These are phyloP conservation scores for Andinoacara biseriatus DNA, from an alignment of 2,113 vertebrate genomes.

Conservation along the genomic window DNA sequence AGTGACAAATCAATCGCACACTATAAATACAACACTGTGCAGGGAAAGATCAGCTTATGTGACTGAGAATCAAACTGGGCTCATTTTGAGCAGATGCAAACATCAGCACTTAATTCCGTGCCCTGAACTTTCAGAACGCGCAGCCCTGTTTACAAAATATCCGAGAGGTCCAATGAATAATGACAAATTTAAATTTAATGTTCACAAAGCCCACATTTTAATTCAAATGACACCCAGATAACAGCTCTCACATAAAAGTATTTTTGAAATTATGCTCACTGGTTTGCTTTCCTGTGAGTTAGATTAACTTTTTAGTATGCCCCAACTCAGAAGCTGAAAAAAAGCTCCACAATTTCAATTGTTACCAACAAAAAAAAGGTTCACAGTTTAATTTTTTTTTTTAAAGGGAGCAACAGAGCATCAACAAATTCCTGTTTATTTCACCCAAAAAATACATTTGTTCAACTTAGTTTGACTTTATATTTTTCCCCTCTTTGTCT, in stretches of 20 bases:
- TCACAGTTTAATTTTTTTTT: not conserved
- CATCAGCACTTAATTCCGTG: too few relatives aligned
- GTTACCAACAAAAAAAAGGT: not conserved
- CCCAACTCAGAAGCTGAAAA: not conserved
- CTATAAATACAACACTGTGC: too few relatives aligned
- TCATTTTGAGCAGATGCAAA: too few relatives aligned
- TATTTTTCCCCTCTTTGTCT: not conserved
- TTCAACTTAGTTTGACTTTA: not conserved
- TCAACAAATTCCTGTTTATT: not conserved
- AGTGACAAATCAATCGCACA: not conserved
- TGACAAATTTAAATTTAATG: not conserved
- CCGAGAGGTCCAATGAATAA: too few relatives aligned
- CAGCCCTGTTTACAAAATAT: too few relatives aligned
- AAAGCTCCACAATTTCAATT: not conserved
- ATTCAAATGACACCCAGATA: not conserved
- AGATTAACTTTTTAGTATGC: not conserved
- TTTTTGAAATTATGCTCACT: not conserved
- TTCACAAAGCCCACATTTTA: not conserved
- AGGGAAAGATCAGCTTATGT: too few relatives aligned
- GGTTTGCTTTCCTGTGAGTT: not conserved
- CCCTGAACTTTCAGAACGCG: too few relatives aligned
- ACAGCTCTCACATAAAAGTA: not conserved
- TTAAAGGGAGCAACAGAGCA: too few relatives aligned
- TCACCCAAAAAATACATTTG: not conserved
- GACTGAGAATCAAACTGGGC: too few relatives aligned